A percentile compares a stretch with the other conserved stretches of the same genome.
Conservation (phyloP, 2,888 invertebrate genomes). For the Opisthograptis luteolata region DNA sequence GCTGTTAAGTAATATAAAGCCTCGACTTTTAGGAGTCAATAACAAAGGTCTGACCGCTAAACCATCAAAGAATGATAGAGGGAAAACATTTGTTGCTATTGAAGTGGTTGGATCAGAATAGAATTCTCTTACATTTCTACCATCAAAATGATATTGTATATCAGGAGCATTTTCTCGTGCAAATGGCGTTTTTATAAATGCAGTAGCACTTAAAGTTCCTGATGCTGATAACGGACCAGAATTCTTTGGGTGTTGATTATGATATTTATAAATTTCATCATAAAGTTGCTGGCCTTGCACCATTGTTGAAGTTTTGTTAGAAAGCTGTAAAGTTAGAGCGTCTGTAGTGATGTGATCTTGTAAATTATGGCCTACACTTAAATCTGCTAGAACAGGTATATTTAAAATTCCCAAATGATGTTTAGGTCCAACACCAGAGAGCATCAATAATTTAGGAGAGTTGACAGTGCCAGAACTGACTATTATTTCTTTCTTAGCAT, state of each 20-base stretch:
- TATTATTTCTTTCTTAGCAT: constrained; percentile 86
- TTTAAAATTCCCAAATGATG: constrained; percentile 75
- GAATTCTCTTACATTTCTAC: constrained; percentile 82
- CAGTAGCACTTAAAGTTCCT: constrained; percentile 82
- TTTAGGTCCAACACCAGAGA: constrained; percentile 87
- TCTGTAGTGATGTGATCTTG: constrained; percentile 90
- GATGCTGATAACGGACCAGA: constrained; percentile 82
- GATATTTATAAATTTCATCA: constrained; percentile 71
- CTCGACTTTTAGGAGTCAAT: constrained; percentile 86
- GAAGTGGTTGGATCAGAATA: constrained; percentile 82
- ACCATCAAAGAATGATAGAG: constrained; percentile 86
- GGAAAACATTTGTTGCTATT: constrained; percentile 74
- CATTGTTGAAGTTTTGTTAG: constrained; percentile 82
- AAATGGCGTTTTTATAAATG: constrained; percentile 85
- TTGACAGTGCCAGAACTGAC: constrained; percentile 85
- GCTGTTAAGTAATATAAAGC: constrained; percentile 85
- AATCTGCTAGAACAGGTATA: constrained; percentile 85
- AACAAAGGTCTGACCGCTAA: constrained; percentile 86
- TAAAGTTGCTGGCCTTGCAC: constrained; percentile 64
- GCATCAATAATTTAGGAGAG: constrained; percentile 86
- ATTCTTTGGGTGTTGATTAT: constrained; percentile 63
- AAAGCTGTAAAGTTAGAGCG: constrained; percentile 73
- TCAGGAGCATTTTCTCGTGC: constrained; percentile 81
- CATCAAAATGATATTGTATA: constrained; percentile 87
- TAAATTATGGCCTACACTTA: constrained; percentile 89